phyloP scores from a whole-genome alignment of 2,113 vertebrate genomes.

The Colossoma macropomum region DNA sequence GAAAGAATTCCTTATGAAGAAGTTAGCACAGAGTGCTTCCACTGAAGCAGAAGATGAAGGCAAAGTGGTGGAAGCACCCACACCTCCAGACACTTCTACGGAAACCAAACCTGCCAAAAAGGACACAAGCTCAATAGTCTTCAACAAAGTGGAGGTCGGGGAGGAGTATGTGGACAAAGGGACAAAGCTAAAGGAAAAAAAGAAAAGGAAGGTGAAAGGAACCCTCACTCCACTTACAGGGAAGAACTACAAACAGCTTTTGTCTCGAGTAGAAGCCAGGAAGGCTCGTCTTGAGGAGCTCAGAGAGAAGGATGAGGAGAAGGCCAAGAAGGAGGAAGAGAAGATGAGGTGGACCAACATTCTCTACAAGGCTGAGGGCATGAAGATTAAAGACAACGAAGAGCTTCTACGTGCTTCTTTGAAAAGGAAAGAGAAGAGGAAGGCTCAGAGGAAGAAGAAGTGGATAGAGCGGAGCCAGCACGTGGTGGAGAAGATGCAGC shows the following conservation, averaged over 20 bases:
- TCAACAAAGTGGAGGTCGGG: slow-evolving; percentile 84
- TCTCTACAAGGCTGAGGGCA: slow-evolving; percentile 91
- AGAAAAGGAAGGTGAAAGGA: slow-evolving; percentile 82
- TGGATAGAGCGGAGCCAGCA: slow-evolving; percentile 82
- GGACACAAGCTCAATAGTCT: slow-evolving; percentile 75
- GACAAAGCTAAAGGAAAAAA: slow-evolving; percentile 76
- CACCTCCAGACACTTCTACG: background rate
- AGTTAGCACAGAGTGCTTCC: slow-evolving; percentile 70
- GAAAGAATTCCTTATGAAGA: slow-evolving; percentile 84
- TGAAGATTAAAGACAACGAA: slow-evolving; percentile 88
- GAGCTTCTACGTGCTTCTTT: slow-evolving; percentile 83
- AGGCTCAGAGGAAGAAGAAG: slow-evolving; percentile 70
- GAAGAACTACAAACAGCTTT: slow-evolving; percentile 92
- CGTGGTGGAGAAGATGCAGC: slow-evolving; percentile 87
- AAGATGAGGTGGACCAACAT: slow-evolving; percentile 91
- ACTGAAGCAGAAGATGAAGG: slow-evolving; percentile 41
- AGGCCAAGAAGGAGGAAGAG: slow-evolving; percentile 82
- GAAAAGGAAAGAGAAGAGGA: slow-evolving; percentile 87
- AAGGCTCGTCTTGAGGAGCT: slow-evolving; percentile 85
- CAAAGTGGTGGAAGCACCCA: slow-evolving; percentile 35
- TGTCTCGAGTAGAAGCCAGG: slow-evolving; percentile 83
- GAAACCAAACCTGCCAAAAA: slow-evolving; percentile 53
- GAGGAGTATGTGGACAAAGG: slow-evolving; percentile 77
- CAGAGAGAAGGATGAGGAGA: slow-evolving; percentile 78
- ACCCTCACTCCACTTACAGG: slow-evolving; percentile 88